These are phyloP conservation scores for Caenorhabditis zanzibari DNA, from an alignment of 2,888 invertebrate species.

Conservation along the genomic window DNA sequence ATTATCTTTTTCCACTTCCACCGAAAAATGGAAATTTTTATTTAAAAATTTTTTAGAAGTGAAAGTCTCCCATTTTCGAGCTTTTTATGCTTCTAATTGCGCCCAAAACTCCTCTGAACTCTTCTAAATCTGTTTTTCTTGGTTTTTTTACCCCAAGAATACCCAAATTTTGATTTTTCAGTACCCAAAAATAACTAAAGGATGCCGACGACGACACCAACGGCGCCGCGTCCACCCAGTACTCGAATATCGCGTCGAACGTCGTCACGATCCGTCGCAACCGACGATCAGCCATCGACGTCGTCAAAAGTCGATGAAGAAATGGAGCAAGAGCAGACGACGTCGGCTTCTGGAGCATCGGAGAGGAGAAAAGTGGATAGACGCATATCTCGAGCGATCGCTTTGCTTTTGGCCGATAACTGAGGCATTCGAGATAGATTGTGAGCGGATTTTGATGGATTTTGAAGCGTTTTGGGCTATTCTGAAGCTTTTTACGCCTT, in stretches of 20 bases:
- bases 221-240: slow-evolving; percentile 8
- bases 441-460: not conserved
- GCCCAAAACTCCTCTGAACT: too few relatives aligned
- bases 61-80: too few relatives aligned
- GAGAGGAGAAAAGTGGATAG: slow-evolving; percentile 1
- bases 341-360: not conserved
- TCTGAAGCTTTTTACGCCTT: too few relatives aligned
- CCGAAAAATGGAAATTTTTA: too few relatives aligned
- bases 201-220: slow-evolving; percentile 45
- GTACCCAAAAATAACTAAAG: too few relatives aligned
- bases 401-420: slow-evolving; percentile 17
- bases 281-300: slow-evolving; percentile 52
- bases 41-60: too few relatives aligned
- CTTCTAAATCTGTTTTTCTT: too few relatives aligned
- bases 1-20: too few relatives aligned
- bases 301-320: slow-evolving; percentile 22
- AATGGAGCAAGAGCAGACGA: not conserved
- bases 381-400: slow-evolving; percentile 20
- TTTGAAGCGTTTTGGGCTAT: too few relatives aligned
- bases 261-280: slow-evolving; percentile 23
- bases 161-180: too few relatives aligned
- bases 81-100: not conserved
- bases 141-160: too few relatives aligned
- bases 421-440: slow-evolving; percentile 5
- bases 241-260: slow-evolving; percentile 30